Base-by-base conservation (phyloP, 2,888 invertebrate genomes). In the Caenorhabditis parvicauda region DNA sequence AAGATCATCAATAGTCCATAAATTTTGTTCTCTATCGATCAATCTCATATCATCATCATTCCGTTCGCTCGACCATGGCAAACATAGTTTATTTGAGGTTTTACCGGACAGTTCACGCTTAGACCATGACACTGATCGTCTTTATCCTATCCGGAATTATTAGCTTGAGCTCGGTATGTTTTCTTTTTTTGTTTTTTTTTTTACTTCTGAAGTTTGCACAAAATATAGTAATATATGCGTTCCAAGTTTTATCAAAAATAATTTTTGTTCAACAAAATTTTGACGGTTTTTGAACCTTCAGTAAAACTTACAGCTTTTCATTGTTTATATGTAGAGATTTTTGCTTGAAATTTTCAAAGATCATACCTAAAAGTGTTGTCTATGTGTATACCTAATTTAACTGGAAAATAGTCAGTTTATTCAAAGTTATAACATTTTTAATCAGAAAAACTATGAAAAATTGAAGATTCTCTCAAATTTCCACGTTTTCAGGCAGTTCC, bases 51-150 rank as follows among this genome's bases (percentile, higher is more conserved):
- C 25, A 17, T 9, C 37, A 17, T n/a, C 7, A 29, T 24, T 43
- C 43, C 37, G 2, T 38, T 38, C 25, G 17, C 21, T 2, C 24
- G 1, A 24, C 37, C 17, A 4, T 41, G 29, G 7, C 39, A 42
- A 22, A 2, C 19, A n/a, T 2, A 12, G 4, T 14, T 37, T 29
- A 21, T 44, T 38, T 44, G 27, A 25, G 27, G 24, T 46, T 39
- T 45, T 41, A 14, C 12, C 4, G 7, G 25, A 19, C 22, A 17
- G 12, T 19, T 46, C 39, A 53, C 47, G 42, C 41, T 35, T 39
- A 22, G n/a, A 35, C 45, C 45, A 46, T 54, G 46, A 35, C 54
- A 54, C 54, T 47, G 35, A 19, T 39, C 22, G 27, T 43, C 42
- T 5, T 27, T 6, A 21, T 43, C 48, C 42, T 17, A 39, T 47